Evolutionary conservation across 2,888 invertebrate species (phyloP).

Genomic region (Iselma pallidipennis): DNA sequence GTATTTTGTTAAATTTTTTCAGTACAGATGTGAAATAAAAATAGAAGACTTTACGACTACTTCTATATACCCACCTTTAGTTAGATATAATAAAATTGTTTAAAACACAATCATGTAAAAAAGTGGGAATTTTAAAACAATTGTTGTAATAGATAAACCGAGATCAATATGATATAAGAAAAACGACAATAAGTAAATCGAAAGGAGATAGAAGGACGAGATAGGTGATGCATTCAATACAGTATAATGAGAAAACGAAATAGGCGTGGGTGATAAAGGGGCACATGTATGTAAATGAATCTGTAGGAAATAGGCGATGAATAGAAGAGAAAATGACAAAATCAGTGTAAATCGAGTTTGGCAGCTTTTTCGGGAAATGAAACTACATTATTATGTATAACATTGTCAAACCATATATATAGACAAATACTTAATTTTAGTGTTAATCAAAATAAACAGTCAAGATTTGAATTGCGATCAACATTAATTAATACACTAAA

Average conservation of each 20-base stretch:
- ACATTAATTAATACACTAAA: slow-evolving; percentile 18
- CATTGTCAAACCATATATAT: slow-evolving; percentile 3
- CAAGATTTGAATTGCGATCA: slow-evolving; percentile 10
- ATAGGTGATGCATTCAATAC: slow-evolving; percentile 27
- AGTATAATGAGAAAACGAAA: slow-evolving; percentile 31
- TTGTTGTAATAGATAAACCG: no score
- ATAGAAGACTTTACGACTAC: no score
- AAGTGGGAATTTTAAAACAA: slow-evolving; percentile 13
- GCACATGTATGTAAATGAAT: slow-evolving; percentile 29
- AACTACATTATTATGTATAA: background rate
- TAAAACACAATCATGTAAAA: no score
- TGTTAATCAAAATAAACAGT: slow-evolving; percentile 22
- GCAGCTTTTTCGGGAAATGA: slow-evolving; percentile 12
- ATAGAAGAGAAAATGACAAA: slow-evolving; percentile 7
- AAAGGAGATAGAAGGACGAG: slow-evolving; percentile 25
- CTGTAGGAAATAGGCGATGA: slow-evolving; percentile 19
- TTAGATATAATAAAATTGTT: no score
- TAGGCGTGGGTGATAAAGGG: slow-evolving; percentile 24
- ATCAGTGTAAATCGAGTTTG: slow-evolving; percentile 27
- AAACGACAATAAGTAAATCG: slow-evolving; percentile 23
- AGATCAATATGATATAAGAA: slow-evolving; percentile 19
- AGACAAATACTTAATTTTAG: slow-evolving; percentile 12
- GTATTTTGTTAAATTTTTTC: background rate
- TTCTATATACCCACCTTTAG: no score
- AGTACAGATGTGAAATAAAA: no score